Evolutionary conservation across 2,113 vertebrate species (phyloP), one percentile per base, ranked within the genome.

Genomic region (Sinocyclocheilus rhinocerous): DNA sequence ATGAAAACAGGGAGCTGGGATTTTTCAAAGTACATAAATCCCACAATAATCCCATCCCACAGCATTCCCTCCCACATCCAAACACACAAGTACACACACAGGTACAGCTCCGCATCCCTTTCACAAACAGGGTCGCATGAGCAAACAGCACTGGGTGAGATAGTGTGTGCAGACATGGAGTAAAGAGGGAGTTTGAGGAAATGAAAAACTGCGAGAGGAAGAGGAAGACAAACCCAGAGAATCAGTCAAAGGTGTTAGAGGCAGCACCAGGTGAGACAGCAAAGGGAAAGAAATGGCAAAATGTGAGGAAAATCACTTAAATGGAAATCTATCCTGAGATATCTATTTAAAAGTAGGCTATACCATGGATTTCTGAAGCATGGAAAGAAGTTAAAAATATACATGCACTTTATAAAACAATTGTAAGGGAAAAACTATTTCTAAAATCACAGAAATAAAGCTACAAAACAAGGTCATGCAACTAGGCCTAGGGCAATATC

Each of bases 21-120:
- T 89, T 90, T 88, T 63, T 65, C 81, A 83, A 89, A 88, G 63
- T 82, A 83, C 76, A 89, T 84, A 86, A 90, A 89, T 90, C 90
- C 85, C 18, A 84, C 84, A 84, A 75, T 90, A 91, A 91, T 88
- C 90, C 82, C 82, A 84, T 72, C 75, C 83, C 76, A 76, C 78
- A 70, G 75, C 79, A 85, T 87, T 67, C 76, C 52, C 52, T 78
- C 67, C 69, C 70, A 76, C 78, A n/a, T 61, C 18, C 10, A 84
- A 9, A 36, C 15, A 76, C 48, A 83, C 8, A 61, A 61, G 22
- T 61, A 61, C 57, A 61, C 65, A 76, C 13, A 52, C 4, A 86
- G 50, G 73, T 83, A 61, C 15, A 76, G 52, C 45, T 10, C 24
- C 0, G 13, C 42, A 67, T 73, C 29, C 12, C 26, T 84, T 42